Evolutionary conservation across 2,113 vertebrate genomes (phyloP), one percentile per base, ranked within the genome.

Genomic region (Echinops telfairi): DNA sequence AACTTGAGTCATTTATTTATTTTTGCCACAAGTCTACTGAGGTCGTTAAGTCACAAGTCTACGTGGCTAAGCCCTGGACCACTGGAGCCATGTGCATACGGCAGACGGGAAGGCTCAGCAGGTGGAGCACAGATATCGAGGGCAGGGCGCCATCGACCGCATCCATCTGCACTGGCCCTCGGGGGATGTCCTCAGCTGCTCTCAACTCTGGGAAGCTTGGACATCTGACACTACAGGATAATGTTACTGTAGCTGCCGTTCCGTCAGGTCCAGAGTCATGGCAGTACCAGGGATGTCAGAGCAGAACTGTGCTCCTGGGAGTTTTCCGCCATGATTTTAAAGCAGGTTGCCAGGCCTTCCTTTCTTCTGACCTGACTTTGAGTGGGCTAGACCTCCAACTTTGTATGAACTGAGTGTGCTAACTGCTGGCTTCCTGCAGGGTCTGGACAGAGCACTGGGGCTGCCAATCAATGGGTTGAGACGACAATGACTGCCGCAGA

Each of bases 1-100:
- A 94, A 86, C 60, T 81, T 83, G 79, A 86, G n/a, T 94, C 88
- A 71, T 64, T 93, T 88, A 71, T 64, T 93, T 88, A 76, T 83
- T 87, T 94, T 89, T 23, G 80, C 62, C 70, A 14, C 77, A 81
- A 82, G 75, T 80, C 75, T 79, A 23, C 70, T 36, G 60, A 43
- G 60, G 83, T 29, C 31, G 71, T 66, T 84, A 90, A 38, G 43
- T 2, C 40, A 33, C 58, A 83, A 83, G 70, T 19, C 77, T 85
- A 53, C 64, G 6, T 2, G 9, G 73, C 75, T 31, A 36, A 90
- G 68, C 2, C 0, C 1, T n/a, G 40, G 79, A 20, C 33, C 75
- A 5, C 22, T 10, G 53, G 53, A 66, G 33, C 19, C n/a, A 0
- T 1, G 2, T 23, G 53, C 76, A 40, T 16, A 43, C 29, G 7